Conservation (phyloP, 2,888 invertebrate species). For the Isoperla grammatica region DNA sequence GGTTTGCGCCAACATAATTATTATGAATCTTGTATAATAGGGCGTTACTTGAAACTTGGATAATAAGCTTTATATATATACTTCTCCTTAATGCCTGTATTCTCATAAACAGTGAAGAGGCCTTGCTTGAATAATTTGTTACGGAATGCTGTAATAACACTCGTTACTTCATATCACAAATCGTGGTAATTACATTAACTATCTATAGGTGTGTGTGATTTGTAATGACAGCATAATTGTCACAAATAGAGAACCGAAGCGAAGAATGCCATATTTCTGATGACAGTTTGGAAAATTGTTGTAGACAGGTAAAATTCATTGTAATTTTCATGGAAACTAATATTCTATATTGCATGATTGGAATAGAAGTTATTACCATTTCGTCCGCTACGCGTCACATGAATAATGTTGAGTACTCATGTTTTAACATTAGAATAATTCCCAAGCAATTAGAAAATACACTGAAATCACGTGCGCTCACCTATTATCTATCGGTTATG, state of each 20-base stretch:
- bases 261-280: neutral
- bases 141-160: slow-evolving; percentile 1
- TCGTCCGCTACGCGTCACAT: neutral
- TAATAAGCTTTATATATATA: slow-evolving; percentile 1
- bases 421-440: slow-evolving; percentile 13
- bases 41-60: slow-evolving; percentile 2
- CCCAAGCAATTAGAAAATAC: slow-evolving; percentile 2
- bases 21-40: slow-evolving; percentile 5
- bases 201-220: slow-evolving; percentile 55
- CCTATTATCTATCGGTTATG: slow-evolving; percentile 3
- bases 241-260: neutral
- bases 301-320: neutral
- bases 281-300: neutral
- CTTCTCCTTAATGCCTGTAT: neutral
- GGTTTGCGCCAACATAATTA: neutral
- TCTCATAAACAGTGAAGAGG: slow-evolving; percentile 1
- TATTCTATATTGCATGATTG: slow-evolving; percentile 1
- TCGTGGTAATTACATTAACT: slow-evolving; percentile 3
- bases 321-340: neutral
- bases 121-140: slow-evolving; percentile 10
- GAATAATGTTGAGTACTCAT: neutral
- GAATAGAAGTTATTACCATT: slow-evolving; percentile 7
- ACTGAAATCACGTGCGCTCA: slow-evolving; percentile 8
- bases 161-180: neutral
- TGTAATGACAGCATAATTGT: slow-evolving; percentile 53